Evolutionary conservation across 2,888 invertebrate species (phyloP), one percentile per base, ranked within the genome.

Genomic region (Pterostichus madidus): DNA sequence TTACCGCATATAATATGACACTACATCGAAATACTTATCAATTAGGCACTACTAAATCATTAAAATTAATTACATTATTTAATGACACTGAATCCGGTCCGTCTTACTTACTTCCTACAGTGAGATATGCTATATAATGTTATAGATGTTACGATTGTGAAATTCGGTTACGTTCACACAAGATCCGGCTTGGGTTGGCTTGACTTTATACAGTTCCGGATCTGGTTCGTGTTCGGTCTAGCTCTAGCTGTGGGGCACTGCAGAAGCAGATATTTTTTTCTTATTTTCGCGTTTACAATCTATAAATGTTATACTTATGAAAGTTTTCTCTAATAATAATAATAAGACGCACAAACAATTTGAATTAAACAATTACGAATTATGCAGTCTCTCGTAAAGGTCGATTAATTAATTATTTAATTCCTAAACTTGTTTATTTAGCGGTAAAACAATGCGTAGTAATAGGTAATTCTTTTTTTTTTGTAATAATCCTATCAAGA

Each of bases 401-500:
- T 80, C 80, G 80, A 80, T 80, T 39, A 59, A 64, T 68, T 79
- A 73, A 53, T 53, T 81, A 75, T 73, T 81, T 59, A 75, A 61
- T 81, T 71, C 59, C 81, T 81, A 83, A 53, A 59, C 8, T 82
- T 82, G 59, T 44, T 77, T 79, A 59, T 79, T 83, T 77, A 52
- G 61, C 77, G 59, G 83, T 64, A 83, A 82, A 83, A 83, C 77
- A 83, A 77, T 64, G 68, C 64, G 32, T 64, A 71, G 49, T 71
- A 76, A 82, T 76, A 32, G 52, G 53, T 76, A 52, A 76, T 76
- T 32, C 15, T 73, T 73, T 44, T 71, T n/a, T 71, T 71, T 44
- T 31, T 59, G 44, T 73, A 46, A 73, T 81, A 53, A 81, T 59
- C 73, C 56, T 82, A 59, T 68, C 88, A 89, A 89, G 90, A 90